Base-by-base conservation (phyloP, 2,888 invertebrate species). In the Drosophila mimetica region DNA sequence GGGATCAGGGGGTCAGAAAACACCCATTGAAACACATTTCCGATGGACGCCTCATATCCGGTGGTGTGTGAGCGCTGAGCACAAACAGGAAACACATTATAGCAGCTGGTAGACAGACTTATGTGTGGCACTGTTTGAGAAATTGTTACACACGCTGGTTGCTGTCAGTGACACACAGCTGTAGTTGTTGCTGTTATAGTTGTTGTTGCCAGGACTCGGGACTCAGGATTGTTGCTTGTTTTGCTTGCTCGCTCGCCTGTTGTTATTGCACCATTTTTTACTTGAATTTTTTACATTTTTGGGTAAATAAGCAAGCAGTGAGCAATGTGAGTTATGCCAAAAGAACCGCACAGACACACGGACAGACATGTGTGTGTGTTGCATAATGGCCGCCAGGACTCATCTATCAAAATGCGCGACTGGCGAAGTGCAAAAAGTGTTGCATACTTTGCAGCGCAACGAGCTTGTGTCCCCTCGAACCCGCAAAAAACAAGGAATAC, bases 41-140 rank as follows among this genome's bases (percentile, higher is more conserved):
- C 88, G 86, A 74, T 74, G 75, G 75, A 58, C 59, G 71, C 79
- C 83, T 79, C 88, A 82, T 82, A 82, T 82, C 82, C 88, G 82
- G 77, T 86, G 63, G 67, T 86, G 83, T 87, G 72, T 74, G 76
- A 83, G 86, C 84, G 86, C 77, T 76, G 86, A 82, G 76, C 88
- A 83, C 86, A 88, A 88, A 88, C 83, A 83, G 83, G 83, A 83
- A 83, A 88, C 84, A 83, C 88, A 83, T 83, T 83, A 83, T 86
- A 86, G 86, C 83, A 88, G 88, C 83, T 84, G 84, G 88, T 88
- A 88, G 88, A 88, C 87, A 88, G 88, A 86, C 86, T 83, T 83
- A 80, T 88, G 87, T 88, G 83, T 80, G 80, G 88, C 72, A 88
- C 87, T 88, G 88, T 83, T 69, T 83, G 86, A 83, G 83, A 83